phyloP scores from a whole-genome alignment of 2,888 invertebrate species.

The Caenorhabditis imperialis region DNA sequence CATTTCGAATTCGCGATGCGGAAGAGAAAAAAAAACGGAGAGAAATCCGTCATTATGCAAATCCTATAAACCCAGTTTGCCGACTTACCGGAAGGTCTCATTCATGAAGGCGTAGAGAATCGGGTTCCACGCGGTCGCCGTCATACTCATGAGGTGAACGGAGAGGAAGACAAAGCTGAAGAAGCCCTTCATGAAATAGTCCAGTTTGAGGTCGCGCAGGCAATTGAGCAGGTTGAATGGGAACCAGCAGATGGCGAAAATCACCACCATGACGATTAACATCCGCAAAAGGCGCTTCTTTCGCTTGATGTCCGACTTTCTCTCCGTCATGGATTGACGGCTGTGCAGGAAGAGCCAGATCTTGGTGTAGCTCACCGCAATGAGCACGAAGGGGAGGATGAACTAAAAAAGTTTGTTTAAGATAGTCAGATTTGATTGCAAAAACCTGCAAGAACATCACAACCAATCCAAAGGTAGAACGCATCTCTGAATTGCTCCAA shows the following conservation, averaged over 20 bases:
- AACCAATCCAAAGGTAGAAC: slow-evolving; percentile 87
- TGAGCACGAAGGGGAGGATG: slow-evolving; percentile 92
- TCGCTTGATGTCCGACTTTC: slow-evolving; percentile 46
- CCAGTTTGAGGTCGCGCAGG: slow-evolving; percentile 69
- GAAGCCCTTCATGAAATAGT: slow-evolving; percentile 84
- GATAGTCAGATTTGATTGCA: too few species aligned
- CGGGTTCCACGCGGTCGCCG: slow-evolving; percentile 87
- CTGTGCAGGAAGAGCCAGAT: slow-evolving; percentile 83
- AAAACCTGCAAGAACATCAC: slow-evolving; percentile 86
- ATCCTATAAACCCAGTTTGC: too few species aligned
- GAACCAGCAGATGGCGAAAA: slow-evolving; percentile 93
- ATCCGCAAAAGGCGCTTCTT: slow-evolving; percentile 90
- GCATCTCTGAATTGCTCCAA: slow-evolving; percentile 87
- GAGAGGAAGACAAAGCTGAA: slow-evolving; percentile 91
- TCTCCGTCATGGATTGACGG: slow-evolving; percentile 45
- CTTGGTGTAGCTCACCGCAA: slow-evolving; percentile 92
- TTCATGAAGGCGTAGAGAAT: slow-evolving; percentile 96
- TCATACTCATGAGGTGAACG: slow-evolving; percentile 84
- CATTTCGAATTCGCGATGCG: too few species aligned
- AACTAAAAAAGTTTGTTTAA: slow-evolving; percentile 86
- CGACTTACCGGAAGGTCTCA: slow-evolving; percentile 79
- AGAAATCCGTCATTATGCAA: too few species aligned
- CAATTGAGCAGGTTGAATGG: slow-evolving; percentile 85
- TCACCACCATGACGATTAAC: slow-evolving; percentile 95
- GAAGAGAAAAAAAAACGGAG: slow-evolving; percentile 3